Evolutionary conservation across 2,888 invertebrate species (phyloP), one percentile per base, ranked within the genome.

Genomic region (Cloeon dipterum): DNA sequence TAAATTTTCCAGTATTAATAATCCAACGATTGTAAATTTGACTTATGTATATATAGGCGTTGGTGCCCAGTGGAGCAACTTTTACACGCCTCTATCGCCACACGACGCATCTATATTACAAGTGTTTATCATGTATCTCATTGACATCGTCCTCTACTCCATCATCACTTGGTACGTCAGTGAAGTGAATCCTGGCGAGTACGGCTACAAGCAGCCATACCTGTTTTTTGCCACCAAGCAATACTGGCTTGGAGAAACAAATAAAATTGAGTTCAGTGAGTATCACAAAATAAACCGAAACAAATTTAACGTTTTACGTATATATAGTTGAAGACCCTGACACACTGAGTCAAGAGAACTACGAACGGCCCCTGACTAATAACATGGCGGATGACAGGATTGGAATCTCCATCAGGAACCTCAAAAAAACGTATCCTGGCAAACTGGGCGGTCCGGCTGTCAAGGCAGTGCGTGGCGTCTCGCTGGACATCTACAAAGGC

Each of bases 401-500:
- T 5, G 59, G 59, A n/a, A 55, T 62, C 14, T 43, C 50, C 33
- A 53, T 61, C 10, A 43, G 42, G 20, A 42, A 47, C 32, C 42
- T 54, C 26, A 41, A 43, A 11, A 54, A 54, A 43, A 43, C 39
- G 32, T 42, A 37, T 39, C 38, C 38, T 36, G 41, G 18, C n/a
- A 39, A 37, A 19, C 44, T 43, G 40, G 45, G 43, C 3, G 7
- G 33, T 18, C 23, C 10, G 19, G n/a, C 48, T 5, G 54, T 56
- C 49, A 59, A 54, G 4, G 85, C 76, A 14, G 70, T 89, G 1
- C 63, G 69, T 45, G 63, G 72, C 41, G 61, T 86, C 20, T 65
- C 66, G 8, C 53, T 88, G 50, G 70, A 77, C 42, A 74, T 88
- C 50, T 77, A 74, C 48, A 67, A 73, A 48, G 79, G 79, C 1